phyloP scores from a whole-genome alignment of 30 jellyfish, hydroid and myxozoan species.

The Clytia hemisphaerica region DNA sequence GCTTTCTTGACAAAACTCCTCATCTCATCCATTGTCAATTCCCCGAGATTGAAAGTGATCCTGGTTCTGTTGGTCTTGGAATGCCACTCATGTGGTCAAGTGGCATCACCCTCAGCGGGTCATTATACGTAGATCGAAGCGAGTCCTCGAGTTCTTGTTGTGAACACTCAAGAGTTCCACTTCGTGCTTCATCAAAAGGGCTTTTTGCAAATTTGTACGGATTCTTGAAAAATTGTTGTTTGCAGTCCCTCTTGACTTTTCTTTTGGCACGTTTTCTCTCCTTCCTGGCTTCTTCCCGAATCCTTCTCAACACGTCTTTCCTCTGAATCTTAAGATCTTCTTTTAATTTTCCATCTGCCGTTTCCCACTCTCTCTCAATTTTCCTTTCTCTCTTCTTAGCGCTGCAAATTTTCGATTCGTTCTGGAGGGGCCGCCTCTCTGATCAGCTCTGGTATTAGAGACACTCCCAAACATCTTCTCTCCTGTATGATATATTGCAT shows the following conservation, averaged over 20 bases:
- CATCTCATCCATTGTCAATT: too few relatives aligned
- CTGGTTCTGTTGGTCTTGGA: conserved; percentile 9
- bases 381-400: conserved; percentile 8
- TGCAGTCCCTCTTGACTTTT: neutral
- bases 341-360: neutral
- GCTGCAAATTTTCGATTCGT: neutral
- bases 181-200: neutral
- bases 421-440: neutral
- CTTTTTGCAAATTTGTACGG: conserved; percentile 9
- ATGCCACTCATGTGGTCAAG: neutral
- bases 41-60: too few relatives aligned
- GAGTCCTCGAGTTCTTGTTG: neutral
- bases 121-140: neutral
- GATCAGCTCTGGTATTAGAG: neutral
- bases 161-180: neutral
- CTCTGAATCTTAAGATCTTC: neutral
- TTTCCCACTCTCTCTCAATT: neutral
- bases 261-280: neutral
- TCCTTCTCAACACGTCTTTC: neutral
- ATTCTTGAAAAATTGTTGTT: neutral
- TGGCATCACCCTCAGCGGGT: neutral
- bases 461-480: conserved; percentile 9
- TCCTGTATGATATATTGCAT: neutral
- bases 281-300: neutral
- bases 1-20: too few relatives aligned